A percentile compares a stretch with the other conserved stretches of the same genome.
Conservation (phyloP, 2,888 invertebrate species). For the Hypena proboscidalis region DNA sequence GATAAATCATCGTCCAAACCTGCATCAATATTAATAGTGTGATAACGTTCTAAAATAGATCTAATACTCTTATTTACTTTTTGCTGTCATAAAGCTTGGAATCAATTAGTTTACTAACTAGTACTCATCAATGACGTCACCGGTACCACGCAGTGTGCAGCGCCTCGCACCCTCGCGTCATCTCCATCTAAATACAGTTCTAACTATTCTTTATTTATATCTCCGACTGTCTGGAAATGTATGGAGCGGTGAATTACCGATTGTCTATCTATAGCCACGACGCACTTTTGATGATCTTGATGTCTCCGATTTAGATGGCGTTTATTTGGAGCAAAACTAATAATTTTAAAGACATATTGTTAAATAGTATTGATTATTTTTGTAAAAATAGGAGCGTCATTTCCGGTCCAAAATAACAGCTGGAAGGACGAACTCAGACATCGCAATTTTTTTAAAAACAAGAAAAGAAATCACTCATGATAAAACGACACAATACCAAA, state of each 20-base stretch:
- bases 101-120: constrained; percentile 37
- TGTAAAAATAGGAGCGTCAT: too few species aligned
- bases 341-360: too few species aligned
- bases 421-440: too few species aligned
- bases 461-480: too few species aligned
- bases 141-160: constrained; percentile 44
- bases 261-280: constrained; percentile 47
- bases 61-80: too few species aligned
- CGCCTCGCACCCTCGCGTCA: constrained; percentile 52
- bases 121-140: constrained; percentile 46
- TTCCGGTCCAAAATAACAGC: too few species aligned
- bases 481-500: too few species aligned
- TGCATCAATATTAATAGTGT: too few species aligned
- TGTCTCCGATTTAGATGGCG: background rate
- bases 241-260: constrained; percentile 45
- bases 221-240: constrained; percentile 51
- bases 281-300: constrained; percentile 20
- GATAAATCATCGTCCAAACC: too few species aligned
- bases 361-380: too few species aligned
- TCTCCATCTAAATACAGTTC: constrained; percentile 57
- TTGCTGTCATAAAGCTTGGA: constrained; percentile 8
- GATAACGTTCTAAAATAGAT: too few species aligned
- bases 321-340: background rate
- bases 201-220: constrained; percentile 59
- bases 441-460: too few species aligned